A percentile compares a stretch with the other conserved stretches of the same genome.
Conservation (phyloP, 2,888 invertebrate genomes). For the Apamea epomidion region DNA sequence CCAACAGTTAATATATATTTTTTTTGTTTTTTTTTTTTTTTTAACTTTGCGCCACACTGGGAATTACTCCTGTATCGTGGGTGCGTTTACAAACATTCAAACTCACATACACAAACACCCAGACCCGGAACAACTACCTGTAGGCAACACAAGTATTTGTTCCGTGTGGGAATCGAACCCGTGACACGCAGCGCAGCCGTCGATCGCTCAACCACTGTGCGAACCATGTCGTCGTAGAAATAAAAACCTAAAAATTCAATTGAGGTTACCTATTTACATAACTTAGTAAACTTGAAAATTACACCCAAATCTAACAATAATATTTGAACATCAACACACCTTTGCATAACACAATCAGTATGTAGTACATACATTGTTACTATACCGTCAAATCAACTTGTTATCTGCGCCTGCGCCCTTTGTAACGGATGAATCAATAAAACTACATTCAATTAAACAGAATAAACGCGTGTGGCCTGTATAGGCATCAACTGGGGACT, state of each 20-base stretch:
- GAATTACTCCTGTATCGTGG: too few relatives aligned
- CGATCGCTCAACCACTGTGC: too few relatives aligned
- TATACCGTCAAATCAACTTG: conserved; percentile 17
- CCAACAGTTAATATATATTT: neutral
- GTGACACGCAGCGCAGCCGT: too few relatives aligned
- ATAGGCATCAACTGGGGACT: conserved; percentile 13
- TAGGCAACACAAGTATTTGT: too few relatives aligned
- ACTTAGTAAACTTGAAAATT: neutral
- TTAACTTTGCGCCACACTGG: too few relatives aligned
- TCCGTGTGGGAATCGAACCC: too few relatives aligned
- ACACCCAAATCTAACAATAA: neutral
- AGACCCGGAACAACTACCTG: too few relatives aligned
- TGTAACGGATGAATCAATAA: conserved; percentile 60
- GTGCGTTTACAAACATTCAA: too few relatives aligned
- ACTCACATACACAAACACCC: too few relatives aligned
- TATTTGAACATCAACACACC: conserved; percentile 7
- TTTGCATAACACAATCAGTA: conserved; percentile 22
- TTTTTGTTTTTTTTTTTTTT: too few relatives aligned
- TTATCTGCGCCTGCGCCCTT: conserved; percentile 53
- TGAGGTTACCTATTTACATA: neutral
- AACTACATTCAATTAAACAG: conserved; percentile 49
- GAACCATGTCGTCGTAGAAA: too few relatives aligned
- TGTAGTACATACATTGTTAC: conserved; percentile 13
- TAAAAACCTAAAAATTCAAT: neutral
- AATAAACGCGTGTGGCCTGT: conserved; percentile 31